These are phyloP conservation scores for Triplophysa rosa DNA, from an alignment of 2,113 vertebrate genomes.

Conservation along the genomic window DNA sequence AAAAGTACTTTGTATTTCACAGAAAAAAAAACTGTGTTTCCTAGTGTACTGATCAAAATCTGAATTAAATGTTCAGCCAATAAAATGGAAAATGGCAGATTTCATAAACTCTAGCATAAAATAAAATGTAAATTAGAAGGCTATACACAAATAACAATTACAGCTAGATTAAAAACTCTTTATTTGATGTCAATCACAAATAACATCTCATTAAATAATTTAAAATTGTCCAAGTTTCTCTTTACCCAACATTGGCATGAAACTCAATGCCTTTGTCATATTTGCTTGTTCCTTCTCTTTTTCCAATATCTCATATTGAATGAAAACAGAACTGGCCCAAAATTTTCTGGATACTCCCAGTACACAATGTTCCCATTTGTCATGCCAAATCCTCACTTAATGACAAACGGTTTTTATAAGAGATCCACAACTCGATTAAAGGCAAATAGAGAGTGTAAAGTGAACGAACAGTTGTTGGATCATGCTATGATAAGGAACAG, in stretches of 20 bases:
- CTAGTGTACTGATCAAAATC: too few species aligned
- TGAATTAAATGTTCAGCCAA: too few species aligned
- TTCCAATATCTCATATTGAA: constrained; percentile 17
- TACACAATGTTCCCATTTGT: constrained; percentile 45
- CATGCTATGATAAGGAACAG: constrained; percentile 19
- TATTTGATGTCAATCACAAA: constrained; percentile 1
- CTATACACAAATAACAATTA: too few species aligned
- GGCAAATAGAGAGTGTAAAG: constrained; percentile 15
- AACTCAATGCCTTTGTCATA: constrained; percentile 4
- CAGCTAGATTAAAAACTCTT: background rate
- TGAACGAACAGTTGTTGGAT: constrained; percentile 30
- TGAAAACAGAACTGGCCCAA: constrained; percentile 33
- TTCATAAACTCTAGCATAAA: too few species aligned
- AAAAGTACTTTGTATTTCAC: background rate
- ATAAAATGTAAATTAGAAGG: too few species aligned
- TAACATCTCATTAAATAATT: background rate
- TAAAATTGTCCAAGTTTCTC: background rate
- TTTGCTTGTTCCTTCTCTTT: constrained; percentile 22
- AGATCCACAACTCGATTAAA: constrained; percentile 45
- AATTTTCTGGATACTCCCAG: constrained; percentile 23
- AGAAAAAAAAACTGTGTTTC: too few species aligned
- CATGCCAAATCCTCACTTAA: constrained; percentile 49
- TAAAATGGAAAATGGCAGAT: too few species aligned
- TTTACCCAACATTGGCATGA: background rate
- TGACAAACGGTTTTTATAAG: constrained; percentile 32